Evolutionary conservation across 2,113 vertebrate genomes (phyloP), one percentile per base, ranked within the genome.

Genomic region (Callopanchax toddi): DNA sequence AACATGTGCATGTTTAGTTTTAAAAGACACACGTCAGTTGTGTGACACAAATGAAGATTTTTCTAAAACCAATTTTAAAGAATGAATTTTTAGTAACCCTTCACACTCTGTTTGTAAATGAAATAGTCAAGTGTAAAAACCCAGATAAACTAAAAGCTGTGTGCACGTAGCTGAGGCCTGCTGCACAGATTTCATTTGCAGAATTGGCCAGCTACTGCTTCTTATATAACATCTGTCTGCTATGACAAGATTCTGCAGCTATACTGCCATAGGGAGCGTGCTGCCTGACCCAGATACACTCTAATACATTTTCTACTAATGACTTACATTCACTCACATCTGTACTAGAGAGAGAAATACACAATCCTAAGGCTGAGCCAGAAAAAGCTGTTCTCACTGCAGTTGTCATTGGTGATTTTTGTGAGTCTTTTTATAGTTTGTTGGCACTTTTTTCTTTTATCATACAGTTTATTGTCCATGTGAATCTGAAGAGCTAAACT

Each of bases 281-380:
- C 71, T 68, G 68, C 70, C 78, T 88, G 88, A 87, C 88, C 88
- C 85, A 90, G 81, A 85, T 88, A 83, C 79, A 82, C 68, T 56
- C 80, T 82, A 85, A 86, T 84, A 86, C 84, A 74, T 76, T 74
- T 77, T 82, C 82, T 48, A 53, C 83, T 79, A 81, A 81, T 74
- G 84, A 86, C 79, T 87, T 76, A 62, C 71, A 79, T 74, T 78
- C 56, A 76, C 62, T 76, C 83, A 86, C 83, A 86, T 84, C 84
- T 89, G 77, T 75, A 82, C 65, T 29, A 32, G 70, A 50, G 57
- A 64, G 42, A 52, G 43, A 54, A 20, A 37, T 37, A 37, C 36
- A 37, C 59, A 49, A 69, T 45, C 20, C 56, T 74, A 64, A 52
- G 63, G 60, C 59, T 50, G 34, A 39, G 23, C 16, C 32, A 76